Evolutionary conservation across 2,113 vertebrate species (phyloP).

Genomic region (Cacatua alba): DNA sequence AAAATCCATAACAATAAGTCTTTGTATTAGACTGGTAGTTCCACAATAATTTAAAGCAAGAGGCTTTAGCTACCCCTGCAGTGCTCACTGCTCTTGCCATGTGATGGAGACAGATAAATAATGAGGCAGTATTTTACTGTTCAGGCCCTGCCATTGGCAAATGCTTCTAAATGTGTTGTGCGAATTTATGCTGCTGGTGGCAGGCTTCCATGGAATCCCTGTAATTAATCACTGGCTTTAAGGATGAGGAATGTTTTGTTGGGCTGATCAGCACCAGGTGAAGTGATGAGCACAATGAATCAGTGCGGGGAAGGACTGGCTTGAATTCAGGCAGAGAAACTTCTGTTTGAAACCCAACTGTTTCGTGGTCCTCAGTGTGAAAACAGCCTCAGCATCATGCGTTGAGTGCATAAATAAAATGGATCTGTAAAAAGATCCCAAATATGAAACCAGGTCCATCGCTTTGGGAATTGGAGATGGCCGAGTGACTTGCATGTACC

Average conservation of each 20-base stretch:
- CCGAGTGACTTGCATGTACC: rapidly evolving
- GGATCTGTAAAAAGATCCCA: not conserved
- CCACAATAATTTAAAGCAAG: constrained; percentile 21
- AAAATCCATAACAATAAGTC: not conserved
- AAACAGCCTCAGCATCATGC: rapidly evolving
- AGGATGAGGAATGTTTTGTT: constrained; percentile 36
- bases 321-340: not conserved
- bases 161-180: not conserved
- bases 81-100: not conserved
- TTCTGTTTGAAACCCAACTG: not conserved
- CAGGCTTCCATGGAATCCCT: constrained; percentile 28
- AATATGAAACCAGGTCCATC: not conserved
- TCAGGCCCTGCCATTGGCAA: constrained; percentile 51
- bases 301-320: not conserved
- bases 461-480: not conserved
- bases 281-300: constrained; percentile 48
- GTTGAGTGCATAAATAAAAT: not conserved
- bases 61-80: not conserved
- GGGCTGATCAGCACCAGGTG: constrained; percentile 55
- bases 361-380: not conserved
- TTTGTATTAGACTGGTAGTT: not conserved
- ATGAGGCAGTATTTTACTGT: constrained; percentile 30
- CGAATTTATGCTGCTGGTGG: constrained; percentile 46
- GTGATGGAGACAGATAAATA: constrained; percentile 40
- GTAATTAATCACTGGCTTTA: constrained; percentile 55